Evolutionary conservation across 2,888 invertebrate genomes (phyloP).

Genomic region (Parasteatoda lunata): DNA sequence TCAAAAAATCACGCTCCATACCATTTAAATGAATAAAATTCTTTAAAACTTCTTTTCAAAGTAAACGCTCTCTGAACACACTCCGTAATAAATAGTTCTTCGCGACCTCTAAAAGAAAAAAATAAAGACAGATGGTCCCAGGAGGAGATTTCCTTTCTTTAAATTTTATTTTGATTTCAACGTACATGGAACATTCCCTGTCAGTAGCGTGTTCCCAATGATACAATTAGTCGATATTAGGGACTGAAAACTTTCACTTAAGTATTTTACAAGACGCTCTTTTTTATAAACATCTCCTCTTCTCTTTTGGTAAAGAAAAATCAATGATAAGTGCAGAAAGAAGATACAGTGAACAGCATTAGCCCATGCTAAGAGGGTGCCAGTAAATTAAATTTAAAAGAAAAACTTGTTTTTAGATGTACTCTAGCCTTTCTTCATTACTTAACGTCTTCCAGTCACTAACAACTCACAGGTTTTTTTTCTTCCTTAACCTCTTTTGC

Average conservation of each 20-base stretch:
- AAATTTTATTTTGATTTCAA: constrained; percentile 35
- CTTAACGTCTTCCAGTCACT: constrained; percentile 56
- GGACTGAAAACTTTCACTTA: constrained; percentile 47
- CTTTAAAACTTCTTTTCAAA: no score
- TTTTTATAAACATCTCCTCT: not conserved
- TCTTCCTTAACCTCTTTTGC: not conserved
- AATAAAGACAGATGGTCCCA: constrained; percentile 17
- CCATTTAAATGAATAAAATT: no score
- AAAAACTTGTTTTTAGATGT: constrained; percentile 57
- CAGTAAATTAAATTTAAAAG: constrained; percentile 62
- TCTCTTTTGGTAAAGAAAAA: constrained; percentile 34
- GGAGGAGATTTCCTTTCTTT: constrained; percentile 34
- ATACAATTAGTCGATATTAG: constrained; percentile 57
- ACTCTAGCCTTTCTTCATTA: constrained; percentile 35
- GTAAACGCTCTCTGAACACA: not conserved
- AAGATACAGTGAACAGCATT: constrained; percentile 25
- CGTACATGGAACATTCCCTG: constrained; percentile 21
- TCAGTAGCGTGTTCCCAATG: constrained; percentile 30
- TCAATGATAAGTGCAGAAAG: constrained; percentile 30
- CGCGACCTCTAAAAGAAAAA: not conserved
- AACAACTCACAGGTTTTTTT: constrained; percentile 34
- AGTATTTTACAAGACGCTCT: constrained; percentile 33
- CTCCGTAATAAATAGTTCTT: constrained; percentile 20
- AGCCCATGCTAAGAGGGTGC: constrained; percentile 29
- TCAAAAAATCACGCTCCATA: no score